A percentile compares a stretch with the other conserved stretches of the same genome.
These are phyloP conservation scores for Oligia latruncula DNA, from an alignment of 2,888 invertebrate genomes.

Conservation along the genomic window DNA sequence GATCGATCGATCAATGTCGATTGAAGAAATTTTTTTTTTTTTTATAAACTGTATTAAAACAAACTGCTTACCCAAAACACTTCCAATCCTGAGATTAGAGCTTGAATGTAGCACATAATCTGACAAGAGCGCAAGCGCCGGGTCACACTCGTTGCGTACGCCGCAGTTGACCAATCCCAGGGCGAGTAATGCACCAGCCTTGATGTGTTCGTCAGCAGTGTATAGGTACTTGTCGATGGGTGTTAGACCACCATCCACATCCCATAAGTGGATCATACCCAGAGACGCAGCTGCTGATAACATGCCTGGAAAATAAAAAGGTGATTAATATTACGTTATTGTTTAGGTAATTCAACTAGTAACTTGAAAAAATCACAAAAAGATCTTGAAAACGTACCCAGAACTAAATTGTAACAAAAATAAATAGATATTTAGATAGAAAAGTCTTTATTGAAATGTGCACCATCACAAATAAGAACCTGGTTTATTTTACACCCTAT, in stretches of 20 bases:
- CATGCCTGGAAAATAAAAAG: slow-evolving; percentile 91
- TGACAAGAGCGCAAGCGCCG: slow-evolving; percentile 97
- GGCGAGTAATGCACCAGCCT: slow-evolving; percentile 98
- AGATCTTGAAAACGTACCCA: background rate
- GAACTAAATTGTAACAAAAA: background rate
- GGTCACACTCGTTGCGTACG: slow-evolving; percentile 99
- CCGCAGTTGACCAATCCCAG: slow-evolving; percentile 99
- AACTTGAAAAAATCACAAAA: slow-evolving; percentile 1
- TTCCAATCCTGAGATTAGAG: slow-evolving; percentile 95
- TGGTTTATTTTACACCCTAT: background rate
- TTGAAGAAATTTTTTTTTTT: background rate
- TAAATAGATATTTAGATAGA: too few relatives aligned
- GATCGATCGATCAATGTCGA: background rate
- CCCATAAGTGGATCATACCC: slow-evolving; percentile 99
- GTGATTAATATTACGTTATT: background rate
- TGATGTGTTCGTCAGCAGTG: slow-evolving; percentile 98
- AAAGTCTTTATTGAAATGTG: too few relatives aligned
- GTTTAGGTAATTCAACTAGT: background rate
- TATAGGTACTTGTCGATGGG: slow-evolving; percentile 99
- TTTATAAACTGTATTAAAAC: background rate
- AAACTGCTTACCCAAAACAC: slow-evolving; percentile 90
- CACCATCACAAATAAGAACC: background rate
- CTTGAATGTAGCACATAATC: slow-evolving; percentile 97
- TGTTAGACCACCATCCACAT: slow-evolving; percentile 99
- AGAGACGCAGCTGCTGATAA: slow-evolving; percentile 99